These are phyloP conservation scores for Xyrichtys novacula DNA, from an alignment of 2,797 vertebrate genomes.

Conservation along the genomic window DNA sequence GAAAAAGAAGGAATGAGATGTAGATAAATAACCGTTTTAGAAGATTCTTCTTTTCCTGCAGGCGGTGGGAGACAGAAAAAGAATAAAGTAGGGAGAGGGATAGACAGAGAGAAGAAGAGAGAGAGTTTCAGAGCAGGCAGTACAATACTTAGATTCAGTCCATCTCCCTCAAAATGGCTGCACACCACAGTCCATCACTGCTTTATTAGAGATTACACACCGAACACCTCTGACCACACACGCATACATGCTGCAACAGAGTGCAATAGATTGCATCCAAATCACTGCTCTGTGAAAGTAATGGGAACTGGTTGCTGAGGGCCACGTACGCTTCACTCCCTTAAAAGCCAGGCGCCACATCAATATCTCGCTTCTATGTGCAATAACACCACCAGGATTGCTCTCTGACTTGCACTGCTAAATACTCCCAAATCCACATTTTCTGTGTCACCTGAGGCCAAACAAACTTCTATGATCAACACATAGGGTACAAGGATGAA, in stretches of 20 bases:
- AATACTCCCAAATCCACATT: slow-evolving; percentile 22
- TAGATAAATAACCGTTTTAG: slow-evolving; percentile 71
- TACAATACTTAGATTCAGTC: slow-evolving; percentile 69
- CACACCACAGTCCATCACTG: slow-evolving; percentile 62
- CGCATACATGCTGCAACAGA: slow-evolving; percentile 39
- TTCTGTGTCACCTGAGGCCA: not conserved
- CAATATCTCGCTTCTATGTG: slow-evolving; percentile 43
- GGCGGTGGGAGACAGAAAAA: slow-evolving; percentile 31
- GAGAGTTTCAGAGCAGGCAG: slow-evolving; percentile 44
- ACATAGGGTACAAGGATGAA: slow-evolving; percentile 6
- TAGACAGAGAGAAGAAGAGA: slow-evolving; percentile 5
- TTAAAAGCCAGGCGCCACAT: slow-evolving; percentile 55
- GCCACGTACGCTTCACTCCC: slow-evolving; percentile 40
- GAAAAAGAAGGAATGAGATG: slow-evolving; percentile 66
- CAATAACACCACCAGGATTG: slow-evolving; percentile 30
- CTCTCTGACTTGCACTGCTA: slow-evolving; percentile 13
- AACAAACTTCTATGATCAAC: not conserved
- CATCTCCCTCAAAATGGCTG: slow-evolving; percentile 69
- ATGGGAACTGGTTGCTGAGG: slow-evolving; percentile 55
- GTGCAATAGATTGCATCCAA: slow-evolving; percentile 72
- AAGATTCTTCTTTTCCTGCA: slow-evolving; percentile 54
- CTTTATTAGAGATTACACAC: slow-evolving; percentile 71
- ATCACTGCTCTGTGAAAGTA: slow-evolving; percentile 68
- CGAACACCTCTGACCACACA: slow-evolving; percentile 42
- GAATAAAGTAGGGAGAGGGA: slow-evolving; percentile 7